Percentiles rank a stretch among this genome's conserved stretches.
Evolutionary conservation across 2,113 vertebrate species (phyloP).

Genomic region (Psammodynastes pulverulentus): DNA sequence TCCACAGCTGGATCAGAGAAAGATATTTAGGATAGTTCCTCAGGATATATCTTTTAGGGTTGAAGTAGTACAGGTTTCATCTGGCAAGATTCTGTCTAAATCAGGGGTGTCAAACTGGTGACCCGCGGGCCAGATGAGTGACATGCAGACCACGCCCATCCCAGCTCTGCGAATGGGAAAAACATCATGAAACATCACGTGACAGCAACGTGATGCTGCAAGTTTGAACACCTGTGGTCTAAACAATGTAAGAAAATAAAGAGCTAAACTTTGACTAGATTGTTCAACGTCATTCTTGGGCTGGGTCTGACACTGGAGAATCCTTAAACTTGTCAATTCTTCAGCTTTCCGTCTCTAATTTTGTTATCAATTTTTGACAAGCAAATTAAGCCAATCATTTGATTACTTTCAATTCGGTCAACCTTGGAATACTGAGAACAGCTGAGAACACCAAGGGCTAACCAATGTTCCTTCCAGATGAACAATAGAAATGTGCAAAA

Average conservation of each 20-base stretch:
- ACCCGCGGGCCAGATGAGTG: no score
- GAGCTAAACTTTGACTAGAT: no score
- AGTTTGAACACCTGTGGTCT: no score
- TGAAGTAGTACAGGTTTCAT: neutral
- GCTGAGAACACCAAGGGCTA: neutral
- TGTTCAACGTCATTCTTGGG: no score
- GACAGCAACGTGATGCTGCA: no score
- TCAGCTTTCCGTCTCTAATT: neutral
- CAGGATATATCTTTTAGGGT: neutral
- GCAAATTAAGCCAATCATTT: neutral
- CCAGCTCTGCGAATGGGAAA: no score
- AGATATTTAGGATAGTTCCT: neutral
- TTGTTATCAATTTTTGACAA: neutral
- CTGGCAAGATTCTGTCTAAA: no score
- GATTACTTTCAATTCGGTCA: neutral
- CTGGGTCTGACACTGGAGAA: neutral
- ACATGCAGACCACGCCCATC: no score
- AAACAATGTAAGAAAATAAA: no score
- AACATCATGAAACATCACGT: no score
- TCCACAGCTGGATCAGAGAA: neutral
- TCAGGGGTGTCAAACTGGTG: no score
- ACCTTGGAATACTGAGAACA: neutral
- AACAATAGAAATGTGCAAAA: neutral
- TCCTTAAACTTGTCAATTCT: neutral
- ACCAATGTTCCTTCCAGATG: neutral